These are phyloP conservation scores for Hylia prasina DNA, from an alignment of 2,113 vertebrate genomes.

Conservation along the genomic window DNA sequence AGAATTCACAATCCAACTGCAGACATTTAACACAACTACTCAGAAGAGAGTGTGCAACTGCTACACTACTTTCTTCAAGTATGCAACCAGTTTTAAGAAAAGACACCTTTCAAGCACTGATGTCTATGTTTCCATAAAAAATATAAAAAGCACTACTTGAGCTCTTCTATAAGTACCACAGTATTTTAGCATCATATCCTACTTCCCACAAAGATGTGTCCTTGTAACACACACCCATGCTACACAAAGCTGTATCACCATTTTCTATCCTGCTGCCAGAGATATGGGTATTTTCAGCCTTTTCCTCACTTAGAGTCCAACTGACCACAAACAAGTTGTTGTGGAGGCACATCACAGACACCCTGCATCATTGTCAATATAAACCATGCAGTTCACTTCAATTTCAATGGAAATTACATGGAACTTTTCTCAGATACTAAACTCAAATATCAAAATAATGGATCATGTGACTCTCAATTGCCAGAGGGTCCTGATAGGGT, in stretches of 20 bases:
- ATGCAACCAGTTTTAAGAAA: background rate
- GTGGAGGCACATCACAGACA: background rate
- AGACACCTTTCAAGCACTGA: background rate
- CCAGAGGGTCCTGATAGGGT: background rate
- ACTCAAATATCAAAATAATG: background rate
- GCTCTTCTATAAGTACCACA: background rate
- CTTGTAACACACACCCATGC: fast-evolving
- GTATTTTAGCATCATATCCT: background rate
- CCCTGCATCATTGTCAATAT: background rate
- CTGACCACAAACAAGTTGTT: background rate
- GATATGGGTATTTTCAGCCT: background rate
- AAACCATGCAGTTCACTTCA: background rate
- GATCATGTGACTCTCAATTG: background rate
- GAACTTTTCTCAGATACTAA: background rate
- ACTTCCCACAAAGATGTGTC: background rate
- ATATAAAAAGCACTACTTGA: background rate
- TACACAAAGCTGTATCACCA: background rate
- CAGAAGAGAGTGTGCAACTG: background rate
- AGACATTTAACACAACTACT: background rate
- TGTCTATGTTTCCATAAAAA: background rate
- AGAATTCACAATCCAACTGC: background rate
- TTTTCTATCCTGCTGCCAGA: background rate
- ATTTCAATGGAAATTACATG: background rate
- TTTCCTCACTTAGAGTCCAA: background rate
- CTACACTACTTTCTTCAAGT: background rate